phyloP scores from a whole-genome alignment of 1,140 invertebrate species.

The Bombus confusus region DNA sequence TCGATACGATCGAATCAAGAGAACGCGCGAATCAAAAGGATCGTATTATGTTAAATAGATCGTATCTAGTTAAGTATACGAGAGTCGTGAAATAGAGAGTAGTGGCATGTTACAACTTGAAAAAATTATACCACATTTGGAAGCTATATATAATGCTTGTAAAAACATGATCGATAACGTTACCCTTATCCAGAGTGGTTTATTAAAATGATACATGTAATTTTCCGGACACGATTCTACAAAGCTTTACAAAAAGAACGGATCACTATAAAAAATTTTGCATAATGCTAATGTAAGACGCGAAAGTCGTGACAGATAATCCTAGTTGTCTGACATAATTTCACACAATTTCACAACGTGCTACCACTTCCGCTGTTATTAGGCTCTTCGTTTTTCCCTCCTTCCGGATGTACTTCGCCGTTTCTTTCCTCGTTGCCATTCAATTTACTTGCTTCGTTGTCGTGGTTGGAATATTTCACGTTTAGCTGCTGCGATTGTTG shows the following conservation, averaged over 20 bases:
- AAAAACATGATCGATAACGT: neutral
- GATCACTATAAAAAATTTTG: neutral
- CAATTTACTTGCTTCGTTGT: neutral
- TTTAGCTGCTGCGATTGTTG: conserved; percentile 17
- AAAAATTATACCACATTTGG: too few species aligned
- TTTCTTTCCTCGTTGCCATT: neutral
- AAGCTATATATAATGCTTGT: too few species aligned
- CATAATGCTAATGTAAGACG: neutral
- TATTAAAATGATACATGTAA: neutral
- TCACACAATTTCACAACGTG: conserved; percentile 17
- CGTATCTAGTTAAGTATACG: too few species aligned
- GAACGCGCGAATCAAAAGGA: neutral
- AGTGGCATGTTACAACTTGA: too few species aligned
- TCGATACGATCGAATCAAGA: neutral
- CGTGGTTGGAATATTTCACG: conserved; percentile 15
- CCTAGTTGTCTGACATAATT: too few species aligned
- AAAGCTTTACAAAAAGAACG: neutral
- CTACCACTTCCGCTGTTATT: conserved; percentile 54
- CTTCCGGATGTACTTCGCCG: neutral
- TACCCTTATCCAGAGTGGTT: neutral
- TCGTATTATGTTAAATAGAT: too few species aligned
- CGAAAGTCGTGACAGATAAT: neutral
- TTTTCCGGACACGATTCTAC: neutral
- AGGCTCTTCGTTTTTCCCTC: neutral
- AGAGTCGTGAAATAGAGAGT: neutral